Conservation (phyloP, 2,797 vertebrate species). For the Lerista edwardsae region DNA sequence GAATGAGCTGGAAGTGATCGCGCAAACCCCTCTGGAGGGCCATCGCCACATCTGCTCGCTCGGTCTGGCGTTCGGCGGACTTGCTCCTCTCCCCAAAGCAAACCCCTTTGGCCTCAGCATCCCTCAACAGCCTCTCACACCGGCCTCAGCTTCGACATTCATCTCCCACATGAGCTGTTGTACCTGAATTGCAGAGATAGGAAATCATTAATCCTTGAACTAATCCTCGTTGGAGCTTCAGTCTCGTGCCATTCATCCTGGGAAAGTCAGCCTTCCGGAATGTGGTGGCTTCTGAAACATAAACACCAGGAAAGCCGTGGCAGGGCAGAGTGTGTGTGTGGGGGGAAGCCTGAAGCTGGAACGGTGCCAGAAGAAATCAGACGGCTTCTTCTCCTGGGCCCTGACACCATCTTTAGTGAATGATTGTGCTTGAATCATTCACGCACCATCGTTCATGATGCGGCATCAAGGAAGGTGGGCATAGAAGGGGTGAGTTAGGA, state of each 20-base stretch:
- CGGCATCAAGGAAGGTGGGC: background rate
- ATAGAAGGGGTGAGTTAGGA: background rate
- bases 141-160: background rate
- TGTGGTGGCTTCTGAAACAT: background rate
- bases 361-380: background rate
- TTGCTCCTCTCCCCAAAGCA: background rate
- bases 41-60: background rate
- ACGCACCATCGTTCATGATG: too few species aligned
- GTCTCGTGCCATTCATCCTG: background rate
- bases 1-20: background rate
- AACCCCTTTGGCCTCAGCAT: background rate
- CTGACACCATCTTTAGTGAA: too few species aligned
- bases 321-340: background rate
- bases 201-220: slow-evolving; percentile 24
- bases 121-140: background rate
- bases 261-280: background rate
- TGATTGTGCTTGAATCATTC: background rate
- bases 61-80: background rate
- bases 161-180: slow-evolving; percentile 1
- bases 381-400: background rate
- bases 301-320: fast-evolving
- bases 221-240: background rate
- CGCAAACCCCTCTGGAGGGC: too few species aligned
- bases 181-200: fast-evolving
- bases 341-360: background rate